Percentiles rank a stretch among this genome's conserved stretches.
Conservation (phyloP, 2,888 invertebrate species). For the Copidosoma aretas region DNA sequence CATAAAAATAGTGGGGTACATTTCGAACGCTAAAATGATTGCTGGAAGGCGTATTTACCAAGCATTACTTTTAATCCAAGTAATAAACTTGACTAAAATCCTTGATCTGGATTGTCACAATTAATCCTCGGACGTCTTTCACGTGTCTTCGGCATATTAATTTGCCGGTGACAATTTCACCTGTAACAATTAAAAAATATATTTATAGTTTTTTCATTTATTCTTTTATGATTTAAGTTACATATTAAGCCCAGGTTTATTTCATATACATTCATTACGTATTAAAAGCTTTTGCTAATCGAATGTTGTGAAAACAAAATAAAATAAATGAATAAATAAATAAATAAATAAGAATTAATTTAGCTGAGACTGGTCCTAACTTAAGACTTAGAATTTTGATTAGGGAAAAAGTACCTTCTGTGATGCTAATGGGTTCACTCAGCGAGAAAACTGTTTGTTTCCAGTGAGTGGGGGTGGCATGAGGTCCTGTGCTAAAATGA, state of each 20-base stretch:
- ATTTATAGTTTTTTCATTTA: not conserved
- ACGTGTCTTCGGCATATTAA: slow-evolving; percentile 77
- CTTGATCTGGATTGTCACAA: slow-evolving; percentile 71
- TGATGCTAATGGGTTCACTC: slow-evolving; percentile 74
- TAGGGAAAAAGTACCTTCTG: slow-evolving; percentile 68
- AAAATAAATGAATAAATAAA: too few relatives aligned
- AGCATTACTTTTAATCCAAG: slow-evolving; percentile 51
- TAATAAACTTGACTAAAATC: slow-evolving; percentile 57
- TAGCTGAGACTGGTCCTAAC: too few relatives aligned
- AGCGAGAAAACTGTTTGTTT: slow-evolving; percentile 91
- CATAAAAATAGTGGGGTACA: slow-evolving; percentile 12
- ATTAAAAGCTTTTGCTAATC: too few relatives aligned
- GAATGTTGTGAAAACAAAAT: too few relatives aligned
- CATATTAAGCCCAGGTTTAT: too few relatives aligned
- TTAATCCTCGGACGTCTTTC: slow-evolving; percentile 77
- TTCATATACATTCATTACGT: too few relatives aligned
- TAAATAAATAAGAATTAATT: too few relatives aligned
- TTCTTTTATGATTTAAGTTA: too few relatives aligned
- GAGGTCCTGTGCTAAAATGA: slow-evolving; percentile 81
- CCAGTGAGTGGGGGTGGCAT: slow-evolving; percentile 84
- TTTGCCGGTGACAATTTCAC: slow-evolving; percentile 70
- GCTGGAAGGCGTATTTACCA: slow-evolving; percentile 2
- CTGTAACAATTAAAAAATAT: slow-evolving; percentile 60
- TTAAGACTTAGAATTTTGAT: too few relatives aligned
- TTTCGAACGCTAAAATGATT: slow-evolving; percentile 19